phyloP scores from a whole-genome alignment of 1,140 invertebrate species.

The Hylaeus anthracinus region DNA sequence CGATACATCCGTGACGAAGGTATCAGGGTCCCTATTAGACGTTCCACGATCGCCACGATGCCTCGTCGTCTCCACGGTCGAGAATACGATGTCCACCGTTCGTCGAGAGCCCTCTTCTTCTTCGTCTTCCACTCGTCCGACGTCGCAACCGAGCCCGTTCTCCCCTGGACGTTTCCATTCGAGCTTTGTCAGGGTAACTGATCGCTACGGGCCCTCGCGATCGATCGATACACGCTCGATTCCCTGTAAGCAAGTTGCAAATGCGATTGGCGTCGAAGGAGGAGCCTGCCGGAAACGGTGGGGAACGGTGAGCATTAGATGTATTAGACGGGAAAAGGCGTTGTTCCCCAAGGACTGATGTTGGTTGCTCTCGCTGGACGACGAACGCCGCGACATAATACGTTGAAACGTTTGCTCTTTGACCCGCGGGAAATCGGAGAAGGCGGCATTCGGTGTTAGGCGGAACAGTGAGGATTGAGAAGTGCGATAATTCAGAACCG shows the following conservation, averaged over 20 bases:
- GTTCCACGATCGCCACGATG: slow-evolving; percentile 39
- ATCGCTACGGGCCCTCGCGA: slow-evolving; percentile 61
- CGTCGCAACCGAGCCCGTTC: slow-evolving; percentile 37
- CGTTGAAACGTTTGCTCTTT: slow-evolving; percentile 16
- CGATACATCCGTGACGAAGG: slow-evolving; percentile 58
- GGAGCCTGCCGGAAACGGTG: slow-evolving; percentile 45
- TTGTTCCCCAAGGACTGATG: slow-evolving; percentile 27
- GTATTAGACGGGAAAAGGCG: slow-evolving; percentile 48
- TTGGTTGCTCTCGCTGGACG: too few relatives aligned
- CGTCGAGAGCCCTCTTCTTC: slow-evolving; percentile 22
- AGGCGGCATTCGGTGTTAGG: too few relatives aligned
- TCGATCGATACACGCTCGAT: slow-evolving; percentile 72
- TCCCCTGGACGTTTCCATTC: slow-evolving; percentile 56
- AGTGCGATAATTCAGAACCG: too few relatives aligned
- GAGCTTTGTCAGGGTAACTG: slow-evolving; percentile 68
- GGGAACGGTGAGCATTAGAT: slow-evolving; percentile 52
- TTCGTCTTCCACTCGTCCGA: slow-evolving; percentile 8
- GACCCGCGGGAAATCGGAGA: neutral
- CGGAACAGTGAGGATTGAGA: too few relatives aligned
- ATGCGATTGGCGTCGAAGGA: slow-evolving; percentile 58
- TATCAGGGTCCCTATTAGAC: slow-evolving; percentile 53
- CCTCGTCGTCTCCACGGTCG: slow-evolving; percentile 15
- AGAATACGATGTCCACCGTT: slow-evolving; percentile 18
- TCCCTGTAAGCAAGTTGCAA: slow-evolving; percentile 69
- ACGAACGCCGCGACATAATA: neutral